Base-by-base conservation (phyloP, 2,797 vertebrate genomes). In the Macroramphosus scolopax region DNA sequence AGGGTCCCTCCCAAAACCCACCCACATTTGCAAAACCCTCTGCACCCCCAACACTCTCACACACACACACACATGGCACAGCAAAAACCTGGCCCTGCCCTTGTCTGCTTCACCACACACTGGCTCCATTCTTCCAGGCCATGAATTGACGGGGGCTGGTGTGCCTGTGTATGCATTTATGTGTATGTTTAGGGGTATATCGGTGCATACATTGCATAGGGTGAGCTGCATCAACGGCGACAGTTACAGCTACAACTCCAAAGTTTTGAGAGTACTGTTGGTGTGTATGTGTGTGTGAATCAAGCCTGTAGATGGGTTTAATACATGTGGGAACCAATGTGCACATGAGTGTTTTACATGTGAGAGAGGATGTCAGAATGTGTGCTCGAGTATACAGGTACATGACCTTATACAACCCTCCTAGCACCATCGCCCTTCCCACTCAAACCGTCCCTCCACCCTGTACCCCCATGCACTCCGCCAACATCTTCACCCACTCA, bases 111-210 rank as follows among this genome's bases (percentile, higher is more conserved):
- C 20, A 8, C 71, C 72, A 77, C 83, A 88, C 86, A 90, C 84
- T 77, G 74, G 59, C 65, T 82, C 68, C 80, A 88, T 91, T 90
- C 84, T 88, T 87, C 64, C 60, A 75, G 68, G 63, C 72, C 63
- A 68, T 33, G 39, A 63, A 57, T 39, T 58, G 51, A 66, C 68
- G 75, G 66, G 78, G 77, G 64, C 63, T 71, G 53, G 39, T 59
- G 49, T 75, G 58, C 56, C 52, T 74, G 50, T n/a, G n/a, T n/a
- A n/a, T n/a, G n/a, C 33, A 44, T 77, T 49, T 61, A 35, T 62
- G 41, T 64, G 40, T 68, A n/a, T n/a, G 58, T 73, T 55, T 68
- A 55, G 45, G 48, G 38, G 53, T 63, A 64, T 57, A 61, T 42
- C 50, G 29, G 59, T 67, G 51, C 49, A 45, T 51, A 62, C 37